Base-by-base conservation (phyloP, 1,140 invertebrate genomes). In the Branchinecta lynchi region DNA sequence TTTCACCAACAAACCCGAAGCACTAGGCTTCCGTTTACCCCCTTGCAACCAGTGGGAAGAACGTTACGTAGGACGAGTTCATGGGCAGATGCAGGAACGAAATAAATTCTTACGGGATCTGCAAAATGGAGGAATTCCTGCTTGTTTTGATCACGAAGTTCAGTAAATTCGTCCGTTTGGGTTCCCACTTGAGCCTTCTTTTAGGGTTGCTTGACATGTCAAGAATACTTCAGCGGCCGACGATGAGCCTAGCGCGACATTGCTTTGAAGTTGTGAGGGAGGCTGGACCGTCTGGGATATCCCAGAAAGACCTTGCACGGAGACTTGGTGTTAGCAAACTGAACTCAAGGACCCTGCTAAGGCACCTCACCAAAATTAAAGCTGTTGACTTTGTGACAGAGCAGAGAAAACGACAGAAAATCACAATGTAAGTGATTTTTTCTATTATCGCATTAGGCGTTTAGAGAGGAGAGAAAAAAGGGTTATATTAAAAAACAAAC, bases 251-350 rank as follows among this genome's bases (percentile, higher is more conserved):
- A 9, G 67, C 83, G 8, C 77, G 76, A 45, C 83, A 85, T 77
- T 79, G 79, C 5, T 82, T 81, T 69, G 65, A 66, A 8, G 70
- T 79, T 10, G 74, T 85, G 3, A 81, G 83, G 70, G 72, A 74
- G 9, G 76, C 76, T 45, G 79, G 77, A 51, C 73, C 75, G 0
- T 75, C 82, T 43, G 84, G 84, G 9, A 68, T 81, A 21, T 80
- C 78, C 70, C 80, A 84, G 75, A 74, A 73, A 17, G 78, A 80
- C 66, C 72, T 83, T 73, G 76, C 77, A 7, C 74, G 72, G 21
- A 68, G 75, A n/a, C 74, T 85, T 71, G 83, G 82, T 1, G 69
- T 82, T 1, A 79, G 81, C 1, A 82, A 81, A 72, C 74, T 85
- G 0, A 80, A 83, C 45, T 75, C 81, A 3, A 73, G 84, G 20